Conservation (phyloP, 2,113 vertebrate species). For the Bombycilla garrulus region DNA sequence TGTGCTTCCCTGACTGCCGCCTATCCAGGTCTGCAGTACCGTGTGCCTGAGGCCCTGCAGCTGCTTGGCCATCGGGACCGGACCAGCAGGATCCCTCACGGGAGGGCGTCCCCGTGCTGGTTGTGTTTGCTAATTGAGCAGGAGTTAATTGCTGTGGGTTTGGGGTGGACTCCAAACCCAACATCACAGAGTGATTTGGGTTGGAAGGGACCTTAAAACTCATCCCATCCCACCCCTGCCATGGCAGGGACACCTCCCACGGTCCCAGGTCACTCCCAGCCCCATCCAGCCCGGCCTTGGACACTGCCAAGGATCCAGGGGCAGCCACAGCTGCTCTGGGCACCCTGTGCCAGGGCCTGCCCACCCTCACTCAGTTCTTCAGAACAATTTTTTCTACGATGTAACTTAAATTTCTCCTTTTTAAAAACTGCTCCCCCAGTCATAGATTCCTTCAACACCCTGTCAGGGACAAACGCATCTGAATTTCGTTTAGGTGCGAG, state of each 20-base stretch:
- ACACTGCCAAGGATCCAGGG: not conserved
- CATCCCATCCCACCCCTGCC: accelerated
- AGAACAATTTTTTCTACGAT: not conserved
- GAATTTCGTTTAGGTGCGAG: not conserved
- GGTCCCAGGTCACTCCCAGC: not conserved
- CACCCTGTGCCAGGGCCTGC: not conserved
- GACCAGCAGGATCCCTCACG: accelerated
- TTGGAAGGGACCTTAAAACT: not conserved
- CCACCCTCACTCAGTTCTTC: not conserved
- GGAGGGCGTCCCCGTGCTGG: too few relatives aligned
- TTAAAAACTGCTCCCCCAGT: not conserved
- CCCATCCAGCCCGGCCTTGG: not conserved
- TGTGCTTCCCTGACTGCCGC: accelerated
- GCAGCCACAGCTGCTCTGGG: not conserved
- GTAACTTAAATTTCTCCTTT: not conserved
- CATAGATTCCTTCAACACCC: not conserved
- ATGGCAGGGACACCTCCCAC: not conserved
- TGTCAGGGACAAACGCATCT: accelerated
- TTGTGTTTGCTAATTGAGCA: not conserved
- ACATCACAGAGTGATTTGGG: not conserved
- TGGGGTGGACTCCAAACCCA: accelerated
- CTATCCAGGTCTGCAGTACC: accelerated
- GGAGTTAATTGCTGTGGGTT: not conserved
- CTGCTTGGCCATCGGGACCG: accelerated
- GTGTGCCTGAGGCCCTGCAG: not conserved